These are phyloP conservation scores for Xestia ashworthii DNA, from an alignment of 2,888 invertebrate species.

Conservation along the genomic window DNA sequence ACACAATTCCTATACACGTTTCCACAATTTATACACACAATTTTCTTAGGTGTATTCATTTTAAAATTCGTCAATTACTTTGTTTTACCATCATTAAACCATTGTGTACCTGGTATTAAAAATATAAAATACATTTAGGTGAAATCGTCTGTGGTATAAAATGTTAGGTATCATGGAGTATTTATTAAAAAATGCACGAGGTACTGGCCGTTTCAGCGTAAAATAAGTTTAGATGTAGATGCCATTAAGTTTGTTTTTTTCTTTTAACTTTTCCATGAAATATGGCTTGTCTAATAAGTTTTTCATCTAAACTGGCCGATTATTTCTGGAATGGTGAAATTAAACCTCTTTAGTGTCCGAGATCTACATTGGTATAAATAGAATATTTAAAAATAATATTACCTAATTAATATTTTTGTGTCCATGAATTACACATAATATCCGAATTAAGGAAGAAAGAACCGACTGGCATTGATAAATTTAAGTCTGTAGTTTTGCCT, in stretches of 20 bases:
- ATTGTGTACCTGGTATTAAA: no score
- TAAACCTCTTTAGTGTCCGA: neutral
- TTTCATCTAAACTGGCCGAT: constrained; percentile 3
- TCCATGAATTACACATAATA: neutral
- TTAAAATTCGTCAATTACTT: neutral
- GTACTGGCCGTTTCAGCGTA: neutral
- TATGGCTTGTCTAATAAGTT: neutral
- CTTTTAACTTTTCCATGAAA: neutral
- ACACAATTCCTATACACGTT: neutral
- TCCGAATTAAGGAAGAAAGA: constrained; percentile 15
- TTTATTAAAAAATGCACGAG: neutral
- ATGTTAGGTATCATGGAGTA: neutral
- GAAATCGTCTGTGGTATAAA: no score
- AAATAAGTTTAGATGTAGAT: constrained; percentile 6
- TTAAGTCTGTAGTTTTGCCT: constrained; percentile 19
- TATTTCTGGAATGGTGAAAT: neutral
- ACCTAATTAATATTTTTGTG: neutral
- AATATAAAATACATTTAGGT: no score
- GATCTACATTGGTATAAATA: neutral
- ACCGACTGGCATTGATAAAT: constrained; percentile 21
- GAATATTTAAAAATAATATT: neutral
- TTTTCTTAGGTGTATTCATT: neutral
- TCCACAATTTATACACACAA: neutral
- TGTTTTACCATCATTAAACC: neutral
- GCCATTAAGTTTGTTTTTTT: constrained; percentile 16